phyloP scores from a whole-genome alignment of 2,113 vertebrate genomes.

The Tragelaphus buxtoni region DNA sequence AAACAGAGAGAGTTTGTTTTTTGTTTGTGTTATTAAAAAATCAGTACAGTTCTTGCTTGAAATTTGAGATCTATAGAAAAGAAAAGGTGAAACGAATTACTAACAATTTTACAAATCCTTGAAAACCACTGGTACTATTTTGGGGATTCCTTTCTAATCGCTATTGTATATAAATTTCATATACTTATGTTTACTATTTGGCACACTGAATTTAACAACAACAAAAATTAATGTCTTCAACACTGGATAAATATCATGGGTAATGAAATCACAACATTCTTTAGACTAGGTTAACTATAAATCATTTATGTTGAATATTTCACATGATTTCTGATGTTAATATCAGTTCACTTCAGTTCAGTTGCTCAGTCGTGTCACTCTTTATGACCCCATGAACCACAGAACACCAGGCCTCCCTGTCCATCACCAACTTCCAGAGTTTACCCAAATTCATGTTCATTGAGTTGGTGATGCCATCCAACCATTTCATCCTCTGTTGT shows the following conservation, averaged over 20 bases:
- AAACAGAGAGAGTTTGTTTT: neutral
- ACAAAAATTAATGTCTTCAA: neutral
- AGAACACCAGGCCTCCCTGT: neutral
- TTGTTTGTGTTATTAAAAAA: neutral
- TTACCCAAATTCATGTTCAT: neutral
- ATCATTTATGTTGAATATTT: neutral
- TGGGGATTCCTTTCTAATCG: neutral
- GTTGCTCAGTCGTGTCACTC: neutral
- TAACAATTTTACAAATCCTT: neutral
- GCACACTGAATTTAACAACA: neutral
- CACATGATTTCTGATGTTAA: neutral
- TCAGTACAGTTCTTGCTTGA: neutral
- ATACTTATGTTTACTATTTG: neutral
- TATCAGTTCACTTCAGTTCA: neutral
- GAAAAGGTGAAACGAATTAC: neutral
- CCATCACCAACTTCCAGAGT: neutral
- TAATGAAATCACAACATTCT: neutral
- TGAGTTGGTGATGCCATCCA: neutral
- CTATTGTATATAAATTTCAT: neutral
- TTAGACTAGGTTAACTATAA: neutral
- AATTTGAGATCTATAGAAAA: neutral
- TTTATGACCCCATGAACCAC: neutral
- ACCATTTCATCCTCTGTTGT: neutral
- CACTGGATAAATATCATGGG: neutral
- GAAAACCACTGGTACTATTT: neutral